Evolutionary conservation across 2,888 invertebrate genomes (phyloP), one percentile per base, ranked within the genome.

Genomic region (Polyommatus iphigenia): DNA sequence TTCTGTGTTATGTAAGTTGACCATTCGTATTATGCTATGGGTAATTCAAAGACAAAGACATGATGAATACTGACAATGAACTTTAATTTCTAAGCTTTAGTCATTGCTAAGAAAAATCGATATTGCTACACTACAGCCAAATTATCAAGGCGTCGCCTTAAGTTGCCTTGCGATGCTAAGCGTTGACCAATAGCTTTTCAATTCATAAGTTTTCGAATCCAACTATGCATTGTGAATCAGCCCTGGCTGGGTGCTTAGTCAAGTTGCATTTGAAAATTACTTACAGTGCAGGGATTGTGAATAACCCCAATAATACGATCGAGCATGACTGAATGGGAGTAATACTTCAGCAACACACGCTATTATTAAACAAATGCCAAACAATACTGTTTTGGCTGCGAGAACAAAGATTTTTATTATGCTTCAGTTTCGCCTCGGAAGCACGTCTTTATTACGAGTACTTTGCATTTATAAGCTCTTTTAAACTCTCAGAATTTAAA

Each of bases 301-400:
- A 20, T 59, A 59, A 59, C 59, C 59, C 59, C 59, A 59, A 59
- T 59, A 67, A 20, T 84, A 84, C 88, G 89, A 89, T 91, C 90
- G 86, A 86, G 89, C 91, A 91, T 91, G 90, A 91, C 83, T 82
- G 84, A 84, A 83, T 85, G 78, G 79, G 79, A 81, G 81, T 76
- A 76, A 80, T n/a, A 46, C 73, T 73, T 15, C 20, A 7, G n/a
- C 18, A 7, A 3, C 50, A 54, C 54, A 24, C 54, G 91, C 91
- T 92, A 91, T 92, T 89, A 46, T 46, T 88, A 88, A 90, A 87
- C 88, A 87, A 90, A 89, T 86, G 87, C 87, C 88, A 90, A 91
- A 91, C 91, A 89, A 83, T 86, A 87, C 89, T 92, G 92, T 93
- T 93, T 93, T 92, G 93, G 90, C 92, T 91, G 86, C 85, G 82